These are phyloP conservation scores for Corvus hawaiiensis DNA, from an alignment of 2,113 vertebrate species.

Conservation along the genomic window DNA sequence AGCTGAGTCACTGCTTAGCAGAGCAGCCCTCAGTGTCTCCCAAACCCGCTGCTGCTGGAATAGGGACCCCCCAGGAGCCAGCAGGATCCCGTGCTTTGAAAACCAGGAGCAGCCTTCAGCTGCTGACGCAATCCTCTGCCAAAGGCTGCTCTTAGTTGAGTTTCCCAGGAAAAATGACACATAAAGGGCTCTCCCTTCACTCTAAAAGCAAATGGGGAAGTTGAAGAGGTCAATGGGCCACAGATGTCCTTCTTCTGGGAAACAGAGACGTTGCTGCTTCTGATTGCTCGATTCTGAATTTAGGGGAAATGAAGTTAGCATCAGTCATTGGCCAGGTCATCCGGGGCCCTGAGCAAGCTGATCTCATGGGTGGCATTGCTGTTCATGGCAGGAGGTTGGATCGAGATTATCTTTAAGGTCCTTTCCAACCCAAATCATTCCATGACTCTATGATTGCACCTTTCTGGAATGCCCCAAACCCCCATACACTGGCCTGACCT, in stretches of 20 bases:
- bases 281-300: background rate
- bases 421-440: too few species aligned
- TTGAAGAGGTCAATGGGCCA: background rate
- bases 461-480: background rate
- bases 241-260: background rate
- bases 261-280: background rate
- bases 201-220: background rate
- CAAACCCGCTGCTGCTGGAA: background rate
- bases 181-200: background rate
- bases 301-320: background rate
- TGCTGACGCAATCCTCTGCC: background rate
- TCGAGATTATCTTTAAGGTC: background rate
- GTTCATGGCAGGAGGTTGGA: too few species aligned
- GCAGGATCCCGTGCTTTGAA: accelerated
- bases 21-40: background rate
- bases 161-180: background rate
- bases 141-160: background rate
- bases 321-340: background rate
- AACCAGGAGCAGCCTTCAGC: background rate
- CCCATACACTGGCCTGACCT: accelerated
- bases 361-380: background rate
- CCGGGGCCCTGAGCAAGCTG: background rate
- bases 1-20: background rate
- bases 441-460: background rate
- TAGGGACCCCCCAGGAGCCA: background rate